Percentiles rank a stretch among this genome's conserved stretches.
phyloP scores from a whole-genome alignment of 2,113 vertebrate species.

The Onychostruthus taczanowskii region DNA sequence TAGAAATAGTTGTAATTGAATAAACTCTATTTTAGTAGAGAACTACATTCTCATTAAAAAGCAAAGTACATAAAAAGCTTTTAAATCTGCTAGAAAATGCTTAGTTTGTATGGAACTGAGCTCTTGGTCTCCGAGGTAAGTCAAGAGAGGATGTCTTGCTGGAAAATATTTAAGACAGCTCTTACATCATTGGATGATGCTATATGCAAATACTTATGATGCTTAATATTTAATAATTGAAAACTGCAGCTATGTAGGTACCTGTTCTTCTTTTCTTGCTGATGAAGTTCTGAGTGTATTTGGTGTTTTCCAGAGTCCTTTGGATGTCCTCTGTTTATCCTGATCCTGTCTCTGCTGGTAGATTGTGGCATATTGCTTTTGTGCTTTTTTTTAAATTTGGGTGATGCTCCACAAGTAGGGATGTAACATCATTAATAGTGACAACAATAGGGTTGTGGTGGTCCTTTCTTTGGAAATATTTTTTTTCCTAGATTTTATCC shows the following conservation, averaged over 20 bases:
- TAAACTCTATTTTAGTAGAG: not conserved
- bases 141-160: not conserved
- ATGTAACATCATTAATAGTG: not conserved
- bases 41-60: not conserved
- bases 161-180: not conserved
- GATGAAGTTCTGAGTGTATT: not conserved
- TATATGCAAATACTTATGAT: not conserved
- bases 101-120: not conserved
- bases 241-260: not conserved
- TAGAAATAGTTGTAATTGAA: not conserved
- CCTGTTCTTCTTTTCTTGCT: not conserved
- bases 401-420: not conserved
- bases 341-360: not conserved
- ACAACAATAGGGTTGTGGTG: not conserved
- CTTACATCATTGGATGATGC: not conserved
- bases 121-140: not conserved
- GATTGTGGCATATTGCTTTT: not conserved
- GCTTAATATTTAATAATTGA: not conserved
- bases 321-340: not conserved
- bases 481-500: not conserved
- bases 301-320: not conserved
- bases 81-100: not conserved
- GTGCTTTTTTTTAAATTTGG: not conserved
- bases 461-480: not conserved
- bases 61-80: not conserved